Evolutionary conservation across 2,888 invertebrate species (phyloP).

Genomic region (Fragum fragum): DNA sequence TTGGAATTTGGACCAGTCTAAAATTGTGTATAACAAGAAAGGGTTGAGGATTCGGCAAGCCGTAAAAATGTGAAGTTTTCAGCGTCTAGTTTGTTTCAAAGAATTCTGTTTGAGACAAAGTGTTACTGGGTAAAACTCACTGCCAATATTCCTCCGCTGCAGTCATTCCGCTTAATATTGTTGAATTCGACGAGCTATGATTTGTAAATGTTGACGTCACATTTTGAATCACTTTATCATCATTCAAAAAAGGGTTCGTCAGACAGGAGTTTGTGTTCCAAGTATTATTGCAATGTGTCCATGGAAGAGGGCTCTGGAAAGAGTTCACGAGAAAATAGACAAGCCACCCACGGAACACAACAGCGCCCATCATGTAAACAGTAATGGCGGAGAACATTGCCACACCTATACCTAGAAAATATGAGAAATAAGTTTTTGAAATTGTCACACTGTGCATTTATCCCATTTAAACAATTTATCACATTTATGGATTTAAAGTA

Average conservation of each 20-base stretch:
- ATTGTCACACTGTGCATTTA: background rate
- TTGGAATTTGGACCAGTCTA: too few relatives aligned
- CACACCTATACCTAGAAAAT: conserved; percentile 44
- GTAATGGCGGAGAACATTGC: conserved; percentile 34
- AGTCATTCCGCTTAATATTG: conserved; percentile 33
- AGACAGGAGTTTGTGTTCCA: conserved; percentile 86
- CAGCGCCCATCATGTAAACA: conserved; percentile 46
- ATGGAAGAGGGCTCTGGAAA: conserved; percentile 83
- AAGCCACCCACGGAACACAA: conserved; percentile 51
- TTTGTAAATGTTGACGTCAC: background rate
- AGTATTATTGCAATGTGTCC: conserved; percentile 85
- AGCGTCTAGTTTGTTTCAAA: too few relatives aligned
- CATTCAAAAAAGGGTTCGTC: background rate
- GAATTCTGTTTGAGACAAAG: too few relatives aligned
- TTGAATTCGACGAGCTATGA: background rate
- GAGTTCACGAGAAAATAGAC: conserved; percentile 83
- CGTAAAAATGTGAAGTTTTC: too few relatives aligned
- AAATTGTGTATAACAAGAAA: too few relatives aligned
- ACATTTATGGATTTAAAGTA: background rate
- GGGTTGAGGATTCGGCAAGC: too few relatives aligned
- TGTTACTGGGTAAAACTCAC: conserved; percentile 43
- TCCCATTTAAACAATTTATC: background rate
- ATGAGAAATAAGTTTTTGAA: too few relatives aligned
- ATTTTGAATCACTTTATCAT: background rate
- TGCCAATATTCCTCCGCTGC: conserved; percentile 61